Conservation (phyloP, 2,888 invertebrate genomes). For the Sisyra terminalis region DNA sequence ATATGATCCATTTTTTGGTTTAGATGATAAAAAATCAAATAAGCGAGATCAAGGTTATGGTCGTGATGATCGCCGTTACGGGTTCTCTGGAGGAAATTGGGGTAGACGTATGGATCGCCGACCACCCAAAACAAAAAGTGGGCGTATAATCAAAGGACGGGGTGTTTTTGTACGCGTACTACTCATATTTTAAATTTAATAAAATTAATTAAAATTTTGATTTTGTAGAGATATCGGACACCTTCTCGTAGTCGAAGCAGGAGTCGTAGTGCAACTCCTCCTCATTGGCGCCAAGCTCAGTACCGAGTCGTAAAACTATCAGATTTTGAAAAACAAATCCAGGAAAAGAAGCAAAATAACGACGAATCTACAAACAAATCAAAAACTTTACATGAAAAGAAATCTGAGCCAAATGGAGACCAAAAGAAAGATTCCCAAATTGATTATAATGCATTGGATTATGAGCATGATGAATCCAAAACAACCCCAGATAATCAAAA, state of each 20-base stretch:
- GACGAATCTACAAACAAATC: constrained; percentile 36
- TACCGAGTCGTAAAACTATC: constrained; percentile 67
- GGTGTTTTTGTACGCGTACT: constrained; percentile 69
- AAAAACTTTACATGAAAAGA: constrained; percentile 13
- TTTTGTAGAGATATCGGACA: constrained; percentile 62
- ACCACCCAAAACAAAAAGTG: constrained; percentile 48
- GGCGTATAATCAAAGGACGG: constrained; percentile 77
- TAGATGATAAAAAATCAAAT: constrained; percentile 1
- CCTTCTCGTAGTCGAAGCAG: constrained; percentile 60
- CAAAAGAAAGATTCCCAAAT: constrained; percentile 21
- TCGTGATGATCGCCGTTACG: background rate
- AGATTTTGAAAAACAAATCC: constrained; percentile 59
- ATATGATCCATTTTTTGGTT: too few species aligned
- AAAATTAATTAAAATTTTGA: constrained; percentile 6
- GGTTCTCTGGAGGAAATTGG: constrained; percentile 21
- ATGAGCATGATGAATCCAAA: constrained; percentile 39
- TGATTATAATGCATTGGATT: constrained; percentile 58
- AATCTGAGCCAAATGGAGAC: constrained; percentile 25
- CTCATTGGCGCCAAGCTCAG: constrained; percentile 87
- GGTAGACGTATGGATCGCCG: constrained; percentile 18
- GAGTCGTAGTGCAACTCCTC: constrained; percentile 78
- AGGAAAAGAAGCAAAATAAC: constrained; percentile 43
- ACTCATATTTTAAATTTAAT: background rate
- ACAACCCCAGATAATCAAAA: constrained; percentile 22
- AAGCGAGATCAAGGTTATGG: background rate